Conservation (phyloP, 2,113 vertebrate genomes). For the Dasyprocta punctata region DNA sequence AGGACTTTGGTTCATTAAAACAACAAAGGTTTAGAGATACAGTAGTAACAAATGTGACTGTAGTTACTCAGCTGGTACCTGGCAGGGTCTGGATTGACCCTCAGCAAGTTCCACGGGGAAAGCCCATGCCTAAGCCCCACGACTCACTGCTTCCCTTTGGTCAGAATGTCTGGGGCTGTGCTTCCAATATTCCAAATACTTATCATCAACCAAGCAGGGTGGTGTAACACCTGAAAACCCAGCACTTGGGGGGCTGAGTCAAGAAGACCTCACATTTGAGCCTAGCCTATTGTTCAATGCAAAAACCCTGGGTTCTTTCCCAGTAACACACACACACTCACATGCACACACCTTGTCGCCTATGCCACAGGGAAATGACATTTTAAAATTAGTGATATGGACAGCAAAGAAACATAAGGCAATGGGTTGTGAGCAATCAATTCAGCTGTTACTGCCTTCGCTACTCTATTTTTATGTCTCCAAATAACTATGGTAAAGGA, state of each 20-base stretch:
- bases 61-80: background rate
- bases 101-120: background rate
- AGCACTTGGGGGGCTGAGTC: background rate
- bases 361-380: background rate
- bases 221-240: background rate
- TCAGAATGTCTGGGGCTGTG: background rate
- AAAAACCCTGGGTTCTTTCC: background rate
- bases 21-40: background rate
- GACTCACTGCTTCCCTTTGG: background rate
- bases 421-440: background rate
- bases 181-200: background rate
- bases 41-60: background rate
- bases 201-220: background rate
- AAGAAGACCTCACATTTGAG: background rate
- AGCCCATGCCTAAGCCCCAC: background rate
- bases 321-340: background rate
- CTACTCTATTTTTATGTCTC: background rate
- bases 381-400: background rate
- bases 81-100: background rate
- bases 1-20: background rate
- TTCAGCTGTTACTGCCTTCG: background rate
- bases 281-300: background rate
- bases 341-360: background rate
- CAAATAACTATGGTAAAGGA: background rate
- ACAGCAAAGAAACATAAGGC: background rate